Conservation (phyloP, 2,797 vertebrate genomes). For the Lacerta agilis region DNA sequence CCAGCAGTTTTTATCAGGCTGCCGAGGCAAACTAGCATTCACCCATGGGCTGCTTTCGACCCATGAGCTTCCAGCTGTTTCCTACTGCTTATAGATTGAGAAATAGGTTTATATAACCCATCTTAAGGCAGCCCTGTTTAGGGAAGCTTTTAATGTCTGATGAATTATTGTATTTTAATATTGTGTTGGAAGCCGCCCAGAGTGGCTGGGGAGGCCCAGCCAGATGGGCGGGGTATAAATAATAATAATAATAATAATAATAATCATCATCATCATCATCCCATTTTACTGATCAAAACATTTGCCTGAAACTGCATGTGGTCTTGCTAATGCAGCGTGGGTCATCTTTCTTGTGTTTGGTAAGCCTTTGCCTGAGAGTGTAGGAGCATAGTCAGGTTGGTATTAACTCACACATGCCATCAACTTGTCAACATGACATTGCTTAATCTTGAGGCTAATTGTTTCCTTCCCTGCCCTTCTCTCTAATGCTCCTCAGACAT, state of each 20-base stretch:
- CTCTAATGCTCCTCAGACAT: neutral
- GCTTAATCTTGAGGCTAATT: neutral
- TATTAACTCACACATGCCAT: neutral
- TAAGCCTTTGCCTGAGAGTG: neutral
- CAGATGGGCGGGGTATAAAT: no score
- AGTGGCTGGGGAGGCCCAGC: no score
- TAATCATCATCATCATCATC: no score
- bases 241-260: no score
- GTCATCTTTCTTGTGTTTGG: neutral
- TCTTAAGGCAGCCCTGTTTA: neutral
- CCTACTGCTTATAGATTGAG: neutral
- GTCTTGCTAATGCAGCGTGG: neutral
- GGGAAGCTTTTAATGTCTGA: no score
- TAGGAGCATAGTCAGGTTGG: neutral
- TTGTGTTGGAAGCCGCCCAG: no score
- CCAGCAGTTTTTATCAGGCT: neutral
- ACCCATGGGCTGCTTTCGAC: neutral
- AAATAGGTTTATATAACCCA: neutral
- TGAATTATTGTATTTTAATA: no score
- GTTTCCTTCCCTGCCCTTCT: neutral
- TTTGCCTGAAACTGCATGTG: neutral
- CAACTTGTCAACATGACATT: neutral
- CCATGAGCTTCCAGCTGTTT: neutral
- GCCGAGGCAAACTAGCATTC: neutral
- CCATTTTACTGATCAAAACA: neutral